Percentiles rank a stretch among this genome's conserved stretches.
phyloP scores from a whole-genome alignment of 2,797 vertebrate species.

The Podarcis lilfordi region DNA sequence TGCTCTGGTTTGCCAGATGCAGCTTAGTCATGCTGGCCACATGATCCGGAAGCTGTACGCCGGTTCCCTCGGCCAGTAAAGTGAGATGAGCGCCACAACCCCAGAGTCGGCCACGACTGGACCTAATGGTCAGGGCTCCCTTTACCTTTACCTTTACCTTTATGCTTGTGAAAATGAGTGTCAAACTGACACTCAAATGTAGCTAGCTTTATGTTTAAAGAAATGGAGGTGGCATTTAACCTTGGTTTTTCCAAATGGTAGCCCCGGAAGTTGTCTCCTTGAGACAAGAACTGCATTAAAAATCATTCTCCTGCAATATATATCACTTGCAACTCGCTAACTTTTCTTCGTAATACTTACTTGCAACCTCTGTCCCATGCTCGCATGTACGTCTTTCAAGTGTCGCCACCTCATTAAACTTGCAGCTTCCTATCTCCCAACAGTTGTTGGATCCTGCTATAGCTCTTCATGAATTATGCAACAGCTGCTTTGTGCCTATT shows the following conservation, averaged over 20 bases:
- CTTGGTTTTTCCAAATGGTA: not conserved
- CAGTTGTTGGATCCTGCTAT: not conserved
- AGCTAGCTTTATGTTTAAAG: not conserved
- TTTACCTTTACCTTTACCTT: no score
- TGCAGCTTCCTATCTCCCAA: slow-evolving; percentile 11
- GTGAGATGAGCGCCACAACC: no score
- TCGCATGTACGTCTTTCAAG: slow-evolving; percentile 22
- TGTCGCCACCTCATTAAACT: slow-evolving; percentile 15
- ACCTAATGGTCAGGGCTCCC: no score
- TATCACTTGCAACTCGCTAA: not conserved
- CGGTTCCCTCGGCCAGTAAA: no score
- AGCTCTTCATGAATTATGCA: slow-evolving; percentile 15
- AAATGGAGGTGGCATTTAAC: not conserved
- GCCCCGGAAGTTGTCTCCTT: not conserved
- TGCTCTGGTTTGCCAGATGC: no score
- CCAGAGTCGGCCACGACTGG: no score
- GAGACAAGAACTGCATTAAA: not conserved
- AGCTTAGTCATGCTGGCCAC: no score
- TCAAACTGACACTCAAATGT: no score
- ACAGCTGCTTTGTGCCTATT: not conserved
- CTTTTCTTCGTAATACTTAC: slow-evolving; percentile 1
- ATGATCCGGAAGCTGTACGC: no score
- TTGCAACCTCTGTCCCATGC: not conserved
- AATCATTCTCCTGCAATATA: not conserved
- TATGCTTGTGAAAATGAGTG: no score